phyloP scores from a whole-genome alignment of 2,113 vertebrate genomes.

The Centropus bengalensis region DNA sequence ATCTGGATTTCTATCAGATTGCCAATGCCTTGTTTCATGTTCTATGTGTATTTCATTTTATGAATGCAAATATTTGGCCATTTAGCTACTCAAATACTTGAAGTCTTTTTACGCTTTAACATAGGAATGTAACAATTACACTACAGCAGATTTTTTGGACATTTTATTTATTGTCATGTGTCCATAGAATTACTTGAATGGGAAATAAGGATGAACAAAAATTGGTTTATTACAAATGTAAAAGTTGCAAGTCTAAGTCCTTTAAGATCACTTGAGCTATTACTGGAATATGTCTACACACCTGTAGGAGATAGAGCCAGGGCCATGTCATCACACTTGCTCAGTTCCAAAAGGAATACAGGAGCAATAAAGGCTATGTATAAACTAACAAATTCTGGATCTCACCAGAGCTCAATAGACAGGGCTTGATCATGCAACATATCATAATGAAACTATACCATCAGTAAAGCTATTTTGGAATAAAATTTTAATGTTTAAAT shows the following conservation, averaged over 20 bases:
- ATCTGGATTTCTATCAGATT: not conserved
- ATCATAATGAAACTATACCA: not conserved
- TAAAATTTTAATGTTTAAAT: not conserved
- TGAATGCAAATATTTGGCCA: not conserved
- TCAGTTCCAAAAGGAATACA: not conserved
- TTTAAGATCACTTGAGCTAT: not conserved
- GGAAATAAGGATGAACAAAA: not conserved
- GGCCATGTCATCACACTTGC: not conserved
- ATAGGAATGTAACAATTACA: not conserved
- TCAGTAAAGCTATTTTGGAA: not conserved
- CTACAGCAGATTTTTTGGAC: not conserved
- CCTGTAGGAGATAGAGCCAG: not conserved
- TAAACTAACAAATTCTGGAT: not conserved
- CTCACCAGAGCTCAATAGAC: not conserved
- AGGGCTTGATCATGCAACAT: not conserved
- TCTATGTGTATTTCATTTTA: not conserved
- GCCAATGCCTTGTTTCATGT: not conserved
- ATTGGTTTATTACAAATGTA: not conserved
- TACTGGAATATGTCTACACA: not conserved
- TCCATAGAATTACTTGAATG: not conserved
- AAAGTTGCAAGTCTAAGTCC: not conserved
- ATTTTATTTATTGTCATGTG: not conserved
- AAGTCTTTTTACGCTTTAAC: not conserved
- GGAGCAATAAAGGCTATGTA: not conserved
- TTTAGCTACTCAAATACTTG: not conserved